Evolutionary conservation across 2,113 vertebrate species (phyloP), one percentile per base, ranked within the genome.

Genomic region (Apus apus): DNA sequence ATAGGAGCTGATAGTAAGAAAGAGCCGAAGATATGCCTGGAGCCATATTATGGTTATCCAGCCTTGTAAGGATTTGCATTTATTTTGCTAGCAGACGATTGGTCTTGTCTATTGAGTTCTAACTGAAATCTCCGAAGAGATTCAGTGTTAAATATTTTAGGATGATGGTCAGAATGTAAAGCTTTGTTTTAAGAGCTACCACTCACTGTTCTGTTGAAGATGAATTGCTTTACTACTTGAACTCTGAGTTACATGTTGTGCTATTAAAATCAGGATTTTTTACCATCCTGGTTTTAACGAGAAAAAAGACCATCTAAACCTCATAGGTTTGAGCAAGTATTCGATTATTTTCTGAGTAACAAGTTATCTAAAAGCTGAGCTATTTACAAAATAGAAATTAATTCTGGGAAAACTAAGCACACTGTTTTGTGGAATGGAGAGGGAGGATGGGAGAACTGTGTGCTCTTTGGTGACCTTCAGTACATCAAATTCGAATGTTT

Each of bases 121-220:
- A 75, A 74, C 57, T 32, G 76, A 85, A 90, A 51, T 90, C 90
- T 95, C 90, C 6, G 26, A 83, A 96, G 91, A 94, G 83, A 85
- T 53, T 57, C 38, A 43, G 68, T 90, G 57, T 88, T 93, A 96
- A 96, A 96, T 96, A 96, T 95, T 97, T 96, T 87, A 95, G 80
- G 54, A 65, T 67, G 80, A 78, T 68, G 83, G 15, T 90, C 43
- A 76, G 83, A 96, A 90, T 92, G 86, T 84, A 90, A 70, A 54
- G 64, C 75, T 94, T 85, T 92, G 65, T 96, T 94, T 96, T 96
- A 68, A 88, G 78, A 88, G 65, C 64, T 87, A 45, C 29, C 16
- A 6, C 36, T 51, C 73, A 65, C 76, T 88, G 32, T 77, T 92
- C 90, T 53, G 53, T 56, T 83, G 83, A 65, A 87, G 87, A 83